Evolutionary conservation across 2,888 invertebrate species (phyloP), one percentile per base, ranked within the genome.

Genomic region (Eilema depressum): DNA sequence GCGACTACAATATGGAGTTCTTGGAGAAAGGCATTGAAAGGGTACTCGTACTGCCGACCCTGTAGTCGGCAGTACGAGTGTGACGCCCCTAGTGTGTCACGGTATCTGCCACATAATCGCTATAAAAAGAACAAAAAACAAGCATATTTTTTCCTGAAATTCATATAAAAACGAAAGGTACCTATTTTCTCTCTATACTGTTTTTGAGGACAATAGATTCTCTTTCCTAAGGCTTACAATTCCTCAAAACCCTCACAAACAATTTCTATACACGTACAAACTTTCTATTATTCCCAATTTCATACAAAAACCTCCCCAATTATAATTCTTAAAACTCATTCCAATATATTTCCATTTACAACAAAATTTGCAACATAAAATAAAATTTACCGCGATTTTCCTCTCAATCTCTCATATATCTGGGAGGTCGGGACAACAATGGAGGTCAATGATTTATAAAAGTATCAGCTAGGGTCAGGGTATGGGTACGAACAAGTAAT

Each of bases 251-350:
- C 30, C 26, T 30, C 28, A 28, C 28, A 61, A 28, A n/a, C 28
- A 61, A 25, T 26, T 59, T 59, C 17, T 20, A 59, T n/a, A n/a
- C 53, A 53, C 53, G 8, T 20, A 17, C 59, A 11, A 59, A 59
- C 59, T 61, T 61, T 20, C 33, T 20, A 61, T 61, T 33, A 30
- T 61, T n/a, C 28, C 14, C 8, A 12, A 25, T 65, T 65, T 28
- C n/a, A 33, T 57, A 41, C 30, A 28, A 2, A 33, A 69, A 70
- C 78, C 64, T 74, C 70, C 63, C 64, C 63, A 69, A 66, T 70
- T 66, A 62, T 62, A 62, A 30, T 64, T 60, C 56, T 28, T 53
- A 66, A 70, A 62, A 62, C 61, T 56, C 66, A 66, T 66, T 66
- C 33, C 37, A 66, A 66, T 53, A 57, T 69, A 65, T 65, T 70